These are phyloP conservation scores for Scomber japonicus DNA, from an alignment of 2,113 vertebrate genomes.

Conservation along the genomic window DNA sequence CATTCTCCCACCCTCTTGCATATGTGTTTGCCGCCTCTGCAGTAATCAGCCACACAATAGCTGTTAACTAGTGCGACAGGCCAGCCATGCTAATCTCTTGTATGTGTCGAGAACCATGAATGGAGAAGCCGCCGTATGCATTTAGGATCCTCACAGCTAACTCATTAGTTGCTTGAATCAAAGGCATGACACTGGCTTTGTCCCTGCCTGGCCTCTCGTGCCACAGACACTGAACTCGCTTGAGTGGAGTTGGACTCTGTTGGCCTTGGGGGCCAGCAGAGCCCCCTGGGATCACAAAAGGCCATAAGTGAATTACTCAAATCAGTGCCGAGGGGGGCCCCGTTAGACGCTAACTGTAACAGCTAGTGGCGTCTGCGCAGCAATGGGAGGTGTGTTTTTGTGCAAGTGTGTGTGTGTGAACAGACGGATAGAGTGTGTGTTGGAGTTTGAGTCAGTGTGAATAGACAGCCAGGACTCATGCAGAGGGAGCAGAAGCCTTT, in stretches of 20 bases:
- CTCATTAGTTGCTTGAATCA: slow-evolving; percentile 78
- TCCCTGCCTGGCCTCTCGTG: slow-evolving; percentile 71
- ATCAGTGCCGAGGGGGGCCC: slow-evolving; percentile 64
- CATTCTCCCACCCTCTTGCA: slow-evolving; percentile 56
- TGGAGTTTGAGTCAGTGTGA: slow-evolving; percentile 74
- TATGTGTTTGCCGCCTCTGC: slow-evolving; percentile 48
- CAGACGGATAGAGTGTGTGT: slow-evolving; percentile 68
- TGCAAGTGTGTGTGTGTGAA: slow-evolving; percentile 51
- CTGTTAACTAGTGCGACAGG: slow-evolving; percentile 66
- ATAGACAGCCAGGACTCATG: slow-evolving; percentile 70
- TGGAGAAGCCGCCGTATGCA: slow-evolving; percentile 56
- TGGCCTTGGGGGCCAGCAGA: slow-evolving; percentile 32
- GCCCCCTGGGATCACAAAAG: slow-evolving; percentile 77
- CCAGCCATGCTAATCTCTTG: slow-evolving; percentile 75
- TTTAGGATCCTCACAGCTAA: slow-evolving; percentile 73
- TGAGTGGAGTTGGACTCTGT: slow-evolving; percentile 66
- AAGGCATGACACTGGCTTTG: slow-evolving; percentile 77
- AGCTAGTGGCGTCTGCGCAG: slow-evolving; percentile 65
- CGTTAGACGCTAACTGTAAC: slow-evolving; percentile 70
- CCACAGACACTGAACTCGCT: slow-evolving; percentile 74
- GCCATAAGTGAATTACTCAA: slow-evolving; percentile 83
- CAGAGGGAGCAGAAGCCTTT: slow-evolving; percentile 76
- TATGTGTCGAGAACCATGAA: slow-evolving; percentile 69
- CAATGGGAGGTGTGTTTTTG: slow-evolving; percentile 64
- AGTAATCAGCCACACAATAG: slow-evolving; percentile 69